phyloP scores from a whole-genome alignment of 2,113 vertebrate species.

The Anolis carolinensis region DNA sequence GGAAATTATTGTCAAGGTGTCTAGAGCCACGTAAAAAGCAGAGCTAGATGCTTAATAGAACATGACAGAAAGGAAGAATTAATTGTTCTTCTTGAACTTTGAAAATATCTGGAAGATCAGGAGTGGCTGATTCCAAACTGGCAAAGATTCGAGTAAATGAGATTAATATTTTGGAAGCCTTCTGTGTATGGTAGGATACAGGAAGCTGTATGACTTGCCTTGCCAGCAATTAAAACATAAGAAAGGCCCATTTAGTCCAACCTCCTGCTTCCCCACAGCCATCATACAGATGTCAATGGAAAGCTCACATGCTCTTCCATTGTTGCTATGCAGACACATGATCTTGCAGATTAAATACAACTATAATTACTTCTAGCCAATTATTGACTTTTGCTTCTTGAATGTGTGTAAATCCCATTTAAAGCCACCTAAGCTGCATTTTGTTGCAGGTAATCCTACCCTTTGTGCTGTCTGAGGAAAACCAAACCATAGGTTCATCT shows the following conservation, averaged over 20 bases:
- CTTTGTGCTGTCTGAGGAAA: background rate
- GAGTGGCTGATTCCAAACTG: background rate
- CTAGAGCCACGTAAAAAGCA: conserved; percentile 5
- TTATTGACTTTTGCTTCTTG: background rate
- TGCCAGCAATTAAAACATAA: background rate
- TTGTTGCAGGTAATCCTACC: too few relatives aligned
- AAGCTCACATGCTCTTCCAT: background rate
- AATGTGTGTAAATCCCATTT: too few relatives aligned
- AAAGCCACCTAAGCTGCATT: too few relatives aligned
- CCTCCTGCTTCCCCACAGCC: background rate
- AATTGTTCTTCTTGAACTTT: background rate
- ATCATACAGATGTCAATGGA: background rate
- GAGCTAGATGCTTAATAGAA: background rate
- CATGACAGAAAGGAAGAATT: background rate
- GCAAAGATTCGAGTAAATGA: background rate
- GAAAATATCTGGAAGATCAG: background rate
- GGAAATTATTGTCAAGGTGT: conserved; percentile 14
- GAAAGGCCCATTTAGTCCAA: background rate
- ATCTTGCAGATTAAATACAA: background rate
- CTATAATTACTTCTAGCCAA: background rate
- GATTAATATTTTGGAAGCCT: background rate
- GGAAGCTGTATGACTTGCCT: background rate
- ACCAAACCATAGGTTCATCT: background rate
- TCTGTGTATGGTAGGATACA: background rate
- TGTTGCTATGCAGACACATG: too few relatives aligned